Evolutionary conservation across 2,113 vertebrate species (phyloP).

Genomic region (Dicaeum eximium): DNA sequence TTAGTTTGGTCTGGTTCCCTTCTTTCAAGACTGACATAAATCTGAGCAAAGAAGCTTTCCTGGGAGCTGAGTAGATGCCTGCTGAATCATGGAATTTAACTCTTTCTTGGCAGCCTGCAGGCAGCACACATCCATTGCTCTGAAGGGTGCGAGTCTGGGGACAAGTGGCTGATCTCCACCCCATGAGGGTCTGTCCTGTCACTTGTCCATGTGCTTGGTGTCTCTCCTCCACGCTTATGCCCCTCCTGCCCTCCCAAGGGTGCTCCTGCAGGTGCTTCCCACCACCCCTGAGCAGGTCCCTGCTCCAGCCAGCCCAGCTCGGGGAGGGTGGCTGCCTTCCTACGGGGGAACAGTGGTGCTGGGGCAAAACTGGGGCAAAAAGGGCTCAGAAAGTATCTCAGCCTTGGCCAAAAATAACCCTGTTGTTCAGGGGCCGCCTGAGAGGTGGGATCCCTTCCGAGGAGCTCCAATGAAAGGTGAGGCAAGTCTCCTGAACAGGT

Average conservation of each 20-base stretch:
- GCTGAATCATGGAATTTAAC: conserved; percentile 45
- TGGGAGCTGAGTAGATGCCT: background rate
- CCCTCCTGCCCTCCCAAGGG: background rate
- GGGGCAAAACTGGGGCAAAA: background rate
- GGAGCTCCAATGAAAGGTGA: conserved; percentile 60
- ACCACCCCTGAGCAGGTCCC: rapidly evolving
- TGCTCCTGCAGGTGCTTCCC: background rate
- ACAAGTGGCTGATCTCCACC: background rate
- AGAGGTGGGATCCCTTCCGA: conserved; percentile 24
- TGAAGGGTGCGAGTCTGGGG: background rate
- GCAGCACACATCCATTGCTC: background rate
- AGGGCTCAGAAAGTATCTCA: background rate
- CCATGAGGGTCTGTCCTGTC: background rate
- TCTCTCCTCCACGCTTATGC: background rate
- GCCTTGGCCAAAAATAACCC: background rate
- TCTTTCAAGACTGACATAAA: conserved; percentile 15
- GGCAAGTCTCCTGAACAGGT: conserved; percentile 45
- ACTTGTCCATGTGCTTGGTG: background rate
- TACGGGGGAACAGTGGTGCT: rapidly evolving
- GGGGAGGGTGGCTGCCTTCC: background rate
- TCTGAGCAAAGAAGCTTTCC: conserved; percentile 13
- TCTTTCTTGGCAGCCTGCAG: background rate
- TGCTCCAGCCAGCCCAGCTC: background rate
- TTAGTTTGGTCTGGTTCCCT: conserved; percentile 1
- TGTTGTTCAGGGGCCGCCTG: background rate